These are phyloP conservation scores for Luffia ferchaultella DNA, from an alignment of 2,888 invertebrate species.

Conservation along the genomic window DNA sequence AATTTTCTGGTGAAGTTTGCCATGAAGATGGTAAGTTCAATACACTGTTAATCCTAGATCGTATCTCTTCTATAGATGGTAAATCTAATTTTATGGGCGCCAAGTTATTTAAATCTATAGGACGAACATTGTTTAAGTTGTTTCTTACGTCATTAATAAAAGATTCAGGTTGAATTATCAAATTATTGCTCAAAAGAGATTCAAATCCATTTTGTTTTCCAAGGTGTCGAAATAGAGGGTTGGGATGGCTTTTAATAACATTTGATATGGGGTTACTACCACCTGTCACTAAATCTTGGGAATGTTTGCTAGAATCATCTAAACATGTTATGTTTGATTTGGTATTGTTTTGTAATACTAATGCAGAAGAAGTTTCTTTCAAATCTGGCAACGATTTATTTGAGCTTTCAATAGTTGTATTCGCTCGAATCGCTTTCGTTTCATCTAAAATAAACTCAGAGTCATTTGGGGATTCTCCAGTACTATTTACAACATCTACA, in stretches of 20 bases:
- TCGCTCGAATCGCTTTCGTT: too few species aligned
- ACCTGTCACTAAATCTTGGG: background rate
- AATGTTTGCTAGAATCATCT: background rate
- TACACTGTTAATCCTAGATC: background rate
- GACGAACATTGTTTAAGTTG: background rate
- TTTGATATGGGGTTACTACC: background rate
- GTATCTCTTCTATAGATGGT: background rate
- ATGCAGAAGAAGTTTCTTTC: too few species aligned
- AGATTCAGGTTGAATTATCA: slow-evolving; percentile 4
- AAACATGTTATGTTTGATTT: too few species aligned
- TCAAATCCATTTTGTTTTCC: background rate
- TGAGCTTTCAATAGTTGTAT: too few species aligned
- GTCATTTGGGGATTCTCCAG: too few species aligned
- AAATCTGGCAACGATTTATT: too few species aligned
- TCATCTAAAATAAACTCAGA: too few species aligned
- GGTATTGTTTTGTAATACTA: too few species aligned
- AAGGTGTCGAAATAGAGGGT: background rate
- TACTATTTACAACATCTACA: too few species aligned
- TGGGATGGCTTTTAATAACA: background rate
- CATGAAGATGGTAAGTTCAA: background rate
- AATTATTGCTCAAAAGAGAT: slow-evolving; percentile 1
- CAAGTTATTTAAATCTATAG: background rate
- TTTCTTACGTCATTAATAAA: slow-evolving; percentile 2
- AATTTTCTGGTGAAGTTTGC: background rate
- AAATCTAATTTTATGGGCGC: background rate